Evolutionary conservation across 1,140 invertebrate species (phyloP).

Genomic region (Whitmania pigra): DNA sequence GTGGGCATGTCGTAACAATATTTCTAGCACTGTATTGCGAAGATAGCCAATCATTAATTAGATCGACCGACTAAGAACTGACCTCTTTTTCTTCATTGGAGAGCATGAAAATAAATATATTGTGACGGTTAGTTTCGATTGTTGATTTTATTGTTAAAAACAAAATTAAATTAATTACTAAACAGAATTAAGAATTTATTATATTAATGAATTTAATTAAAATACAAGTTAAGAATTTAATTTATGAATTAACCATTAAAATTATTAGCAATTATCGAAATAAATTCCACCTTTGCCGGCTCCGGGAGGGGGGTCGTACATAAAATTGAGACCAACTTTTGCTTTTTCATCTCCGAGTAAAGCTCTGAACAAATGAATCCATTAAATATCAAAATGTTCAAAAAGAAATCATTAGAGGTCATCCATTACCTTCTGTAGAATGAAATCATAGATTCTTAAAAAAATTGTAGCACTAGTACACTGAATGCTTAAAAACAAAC

Average conservation of each 20-base stretch:
- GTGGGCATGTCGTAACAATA: too few species aligned
- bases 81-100: slow-evolving; percentile 9
- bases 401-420: slow-evolving; percentile 19
- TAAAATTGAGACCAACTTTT: slow-evolving; percentile 94
- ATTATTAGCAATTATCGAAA: slow-evolving; percentile 10
- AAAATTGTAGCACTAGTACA: neutral
- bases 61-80: neutral
- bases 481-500: neutral
- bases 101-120: neutral
- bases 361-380: slow-evolving; percentile 52
- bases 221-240: too few species aligned
- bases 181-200: too few species aligned
- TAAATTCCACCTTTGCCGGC: slow-evolving; percentile 34
- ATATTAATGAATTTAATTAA: too few species aligned
- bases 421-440: too few species aligned
- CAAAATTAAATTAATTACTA: too few species aligned
- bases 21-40: too few species aligned
- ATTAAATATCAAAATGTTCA: neutral
- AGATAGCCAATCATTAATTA: too few species aligned
- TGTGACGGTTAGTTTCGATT: neutral
- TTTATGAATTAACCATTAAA: too few species aligned
- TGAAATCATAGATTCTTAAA: too few species aligned
- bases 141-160: neutral
- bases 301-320: slow-evolving; percentile 99
- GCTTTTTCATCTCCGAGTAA: slow-evolving; percentile 96